These are phyloP conservation scores for Gasterosteus nipponicus DNA, from an alignment of 2,113 vertebrate species.

Conservation along the genomic window DNA sequence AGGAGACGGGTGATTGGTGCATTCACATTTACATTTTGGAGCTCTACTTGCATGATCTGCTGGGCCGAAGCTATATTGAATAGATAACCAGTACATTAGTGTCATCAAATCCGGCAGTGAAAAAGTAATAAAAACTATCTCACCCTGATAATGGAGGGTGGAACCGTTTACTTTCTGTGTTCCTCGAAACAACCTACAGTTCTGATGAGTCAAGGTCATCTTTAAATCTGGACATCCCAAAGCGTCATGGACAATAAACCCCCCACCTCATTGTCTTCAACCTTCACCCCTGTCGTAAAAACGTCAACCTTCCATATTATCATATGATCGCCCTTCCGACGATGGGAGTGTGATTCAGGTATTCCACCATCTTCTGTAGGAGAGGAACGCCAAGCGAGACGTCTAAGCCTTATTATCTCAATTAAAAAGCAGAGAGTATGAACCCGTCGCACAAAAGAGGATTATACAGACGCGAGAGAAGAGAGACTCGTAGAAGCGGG, in stretches of 20 bases:
- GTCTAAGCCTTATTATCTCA: constrained; percentile 61
- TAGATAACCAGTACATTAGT: not conserved
- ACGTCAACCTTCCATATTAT: constrained; percentile 29
- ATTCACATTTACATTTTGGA: not conserved
- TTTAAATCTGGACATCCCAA: constrained; percentile 29
- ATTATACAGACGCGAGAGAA: constrained; percentile 63
- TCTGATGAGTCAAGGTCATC: constrained; percentile 8
- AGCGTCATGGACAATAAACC: constrained; percentile 45
- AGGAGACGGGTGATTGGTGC: too few species aligned
- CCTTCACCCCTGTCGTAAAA: constrained; percentile 34
- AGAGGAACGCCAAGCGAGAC: constrained; percentile 33
- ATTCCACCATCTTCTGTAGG: constrained; percentile 25
- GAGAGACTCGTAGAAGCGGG: constrained; percentile 35
- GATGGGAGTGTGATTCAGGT: constrained; percentile 28
- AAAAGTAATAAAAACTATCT: not conserved
- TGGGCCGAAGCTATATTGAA: not conserved
- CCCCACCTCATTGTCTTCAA: constrained; percentile 16
- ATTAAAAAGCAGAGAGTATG: constrained; percentile 60
- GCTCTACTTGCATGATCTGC: not conserved
- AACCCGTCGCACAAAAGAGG: constrained; percentile 65
- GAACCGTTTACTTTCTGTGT: not conserved
- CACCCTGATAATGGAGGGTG: not conserved
- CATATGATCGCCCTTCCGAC: constrained; percentile 24
- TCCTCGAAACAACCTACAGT: not conserved
- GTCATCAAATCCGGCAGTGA: not conserved